Base-by-base conservation (phyloP, 2,888 invertebrate genomes). In the Graphium colonna region DNA sequence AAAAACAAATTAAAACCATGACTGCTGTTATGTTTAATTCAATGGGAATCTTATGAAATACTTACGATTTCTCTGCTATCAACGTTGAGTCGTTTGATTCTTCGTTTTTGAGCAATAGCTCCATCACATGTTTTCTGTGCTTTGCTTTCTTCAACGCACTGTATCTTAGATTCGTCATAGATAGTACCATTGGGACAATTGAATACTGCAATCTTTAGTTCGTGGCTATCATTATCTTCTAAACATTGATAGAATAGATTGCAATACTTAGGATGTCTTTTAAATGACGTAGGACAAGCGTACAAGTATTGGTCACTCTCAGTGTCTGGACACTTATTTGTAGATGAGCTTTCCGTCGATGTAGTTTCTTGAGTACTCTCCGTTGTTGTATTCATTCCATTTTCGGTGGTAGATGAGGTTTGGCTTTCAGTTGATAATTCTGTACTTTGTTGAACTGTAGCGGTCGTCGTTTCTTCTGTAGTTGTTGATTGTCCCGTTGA, bases 211-310 rank as follows among this genome's bases (percentile, higher is more conserved):
- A 96, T 90, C 71, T 94, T 95, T n/a, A 94, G 82, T 60, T 95
- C 94, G 69, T 93, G 92, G 42, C 83, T 92, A 21, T 92, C 91
- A 5, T 91, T 84, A 53, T 91, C 91, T 62, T 91, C 92, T 13
- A 93, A 94, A 67, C 96, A 96, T 76, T 96, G 96, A 73, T 96
- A 96, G 83, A 96, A 96, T 64, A 95, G 79, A 68, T 95, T 94
- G 67, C 96, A 96, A 69, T 94, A 93, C 73, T 94, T 95, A 0
- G 96, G 95, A 90, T 96, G 96, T 60, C 95, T 90, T 69, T 91
- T 92, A 79, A 96, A 96, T 33, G 96, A 95, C 4, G 95, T 95
- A 7, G 96, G 96, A 71, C 96, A 96, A 1, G 95, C 92, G 52
- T 93, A 91, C 10, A 93, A 80, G 59, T 93, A 88, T 80, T 96